Conservation (phyloP, 92 coral and sea anemone species). For the Palythoa heliodiscus region DNA sequence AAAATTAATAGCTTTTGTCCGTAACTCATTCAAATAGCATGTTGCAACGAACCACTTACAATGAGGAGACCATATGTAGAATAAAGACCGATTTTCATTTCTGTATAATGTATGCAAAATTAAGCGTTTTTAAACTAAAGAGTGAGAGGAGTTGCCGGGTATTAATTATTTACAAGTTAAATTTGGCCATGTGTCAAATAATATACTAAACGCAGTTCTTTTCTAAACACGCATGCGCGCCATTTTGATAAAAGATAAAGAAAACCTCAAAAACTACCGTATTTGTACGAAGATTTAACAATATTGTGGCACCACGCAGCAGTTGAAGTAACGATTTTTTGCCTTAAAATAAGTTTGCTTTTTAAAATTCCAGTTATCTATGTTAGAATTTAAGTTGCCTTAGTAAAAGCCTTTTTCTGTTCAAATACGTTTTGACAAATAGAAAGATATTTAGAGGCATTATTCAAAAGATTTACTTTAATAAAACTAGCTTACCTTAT, state of each 20-base stretch:
- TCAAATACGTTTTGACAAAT: not conserved
- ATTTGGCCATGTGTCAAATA: conserved; percentile 2
- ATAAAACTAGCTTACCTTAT: too few species aligned
- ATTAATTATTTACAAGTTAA: conserved; percentile 10
- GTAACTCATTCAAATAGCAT: not conserved
- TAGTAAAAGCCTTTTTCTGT: not conserved
- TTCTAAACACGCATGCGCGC: not conserved
- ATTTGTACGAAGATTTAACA: not conserved
- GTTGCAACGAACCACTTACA: too few species aligned
- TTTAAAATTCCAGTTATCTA: too few species aligned
- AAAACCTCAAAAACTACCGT: not conserved
- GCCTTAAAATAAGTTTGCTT: too few species aligned
- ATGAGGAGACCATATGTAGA: too few species aligned
- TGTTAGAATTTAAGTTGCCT: not conserved
- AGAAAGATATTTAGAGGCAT: not conserved
- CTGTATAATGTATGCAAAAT: conserved; percentile 3
- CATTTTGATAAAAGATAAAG: not conserved
- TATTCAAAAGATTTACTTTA: not conserved
- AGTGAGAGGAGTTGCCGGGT: conserved; percentile 13
- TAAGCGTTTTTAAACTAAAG: not conserved
- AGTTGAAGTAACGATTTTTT: too few species aligned
- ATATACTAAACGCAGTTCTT: not conserved
- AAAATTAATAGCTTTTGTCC: not conserved
- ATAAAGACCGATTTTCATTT: not conserved
- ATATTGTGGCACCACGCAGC: too few species aligned